These are phyloP conservation scores for Manduca sexta DNA, from an alignment of 1,140 invertebrate species.

Conservation along the genomic window DNA sequence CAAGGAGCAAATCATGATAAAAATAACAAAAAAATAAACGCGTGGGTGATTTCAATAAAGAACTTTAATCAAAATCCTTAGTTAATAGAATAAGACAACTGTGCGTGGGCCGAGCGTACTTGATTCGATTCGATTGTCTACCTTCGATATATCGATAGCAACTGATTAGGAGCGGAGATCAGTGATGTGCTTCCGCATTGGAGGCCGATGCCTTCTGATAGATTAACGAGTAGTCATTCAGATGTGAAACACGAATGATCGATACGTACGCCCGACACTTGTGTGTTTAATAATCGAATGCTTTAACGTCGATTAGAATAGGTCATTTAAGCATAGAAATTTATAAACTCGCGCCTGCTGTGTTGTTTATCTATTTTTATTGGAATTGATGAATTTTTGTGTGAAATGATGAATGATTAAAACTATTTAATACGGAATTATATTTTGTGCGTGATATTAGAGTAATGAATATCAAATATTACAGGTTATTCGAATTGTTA, in stretches of 20 bases:
- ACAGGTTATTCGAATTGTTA: too few species aligned
- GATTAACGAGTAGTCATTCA: conserved; percentile 38
- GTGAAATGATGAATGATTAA: too few species aligned
- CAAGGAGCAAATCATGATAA: too few species aligned
- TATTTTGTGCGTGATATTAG: too few species aligned
- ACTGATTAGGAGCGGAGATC: conserved; percentile 52
- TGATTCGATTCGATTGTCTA: conserved; percentile 37
- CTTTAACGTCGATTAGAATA: too few species aligned
- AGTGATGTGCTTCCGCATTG: conserved; percentile 57
- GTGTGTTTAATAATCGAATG: too few species aligned
- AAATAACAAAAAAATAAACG: conserved; percentile 11
- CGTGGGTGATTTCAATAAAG: conserved; percentile 26
- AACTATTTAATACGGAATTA: too few species aligned
- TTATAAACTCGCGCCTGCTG: too few species aligned
- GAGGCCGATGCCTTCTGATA: conserved; percentile 39
- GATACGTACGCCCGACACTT: not conserved
- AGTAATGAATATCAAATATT: too few species aligned
- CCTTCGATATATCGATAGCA: conserved; percentile 45
- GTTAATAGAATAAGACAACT: conserved; percentile 33
- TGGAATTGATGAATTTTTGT: too few species aligned
- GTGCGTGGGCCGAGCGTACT: conserved; percentile 36
- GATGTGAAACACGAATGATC: conserved; percentile 10
- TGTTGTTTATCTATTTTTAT: too few species aligned
- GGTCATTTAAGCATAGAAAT: too few species aligned
- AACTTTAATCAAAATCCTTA: conserved; percentile 31